Base-by-base conservation (phyloP, 2,888 invertebrate genomes). In the Platycheirus albimanus region DNA sequence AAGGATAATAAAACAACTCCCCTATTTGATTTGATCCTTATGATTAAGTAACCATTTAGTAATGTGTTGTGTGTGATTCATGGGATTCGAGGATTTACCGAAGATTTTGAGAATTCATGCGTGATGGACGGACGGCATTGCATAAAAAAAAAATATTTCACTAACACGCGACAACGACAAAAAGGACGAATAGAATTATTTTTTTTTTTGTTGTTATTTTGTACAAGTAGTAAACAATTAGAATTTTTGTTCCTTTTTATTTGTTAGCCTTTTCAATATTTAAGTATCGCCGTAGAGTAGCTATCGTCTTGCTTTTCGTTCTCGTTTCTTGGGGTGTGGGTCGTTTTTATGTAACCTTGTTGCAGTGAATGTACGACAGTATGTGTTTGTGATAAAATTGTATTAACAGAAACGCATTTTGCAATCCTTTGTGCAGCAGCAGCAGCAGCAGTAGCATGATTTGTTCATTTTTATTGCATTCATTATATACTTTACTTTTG, bases 261-360 rank as follows among this genome's bases (percentile, higher is more conserved):
- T 33, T 41, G 38, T 51, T 43, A 8, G 20, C 52, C 41, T 19
- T 8, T 30, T 45, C 36, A 41, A 5, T 38, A 56, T 41, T 64
- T 17, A 28, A 69, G 49, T 79, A 67, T 43, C 61, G 33, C 45
- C 66, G 56, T 51, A 19, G n/a, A n/a, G 54, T 54, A 30, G 49
- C 3, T 8, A 19, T 20, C 1, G 13, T n/a, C 2, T 13, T 20
- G 38, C 19, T 56, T 24, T 24, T 41, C 20, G 6, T 47, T 54
- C 38, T 41, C 20, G 6, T 47, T 54, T 30, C 20, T 70, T 70
- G 41, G 66, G 52, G 71, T 77, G 81, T 77, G 70, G 71, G 81
- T 80, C 41, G 45, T 61, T 83, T 56, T 83, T 83, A 83, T 83
- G 78, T 83, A 83, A 83, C 83, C 67, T 77, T 72, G 47, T 61